Percentiles rank a stretch among this genome's conserved stretches.
phyloP scores from a whole-genome alignment of 2,113 vertebrate species.

The human region DNA sequence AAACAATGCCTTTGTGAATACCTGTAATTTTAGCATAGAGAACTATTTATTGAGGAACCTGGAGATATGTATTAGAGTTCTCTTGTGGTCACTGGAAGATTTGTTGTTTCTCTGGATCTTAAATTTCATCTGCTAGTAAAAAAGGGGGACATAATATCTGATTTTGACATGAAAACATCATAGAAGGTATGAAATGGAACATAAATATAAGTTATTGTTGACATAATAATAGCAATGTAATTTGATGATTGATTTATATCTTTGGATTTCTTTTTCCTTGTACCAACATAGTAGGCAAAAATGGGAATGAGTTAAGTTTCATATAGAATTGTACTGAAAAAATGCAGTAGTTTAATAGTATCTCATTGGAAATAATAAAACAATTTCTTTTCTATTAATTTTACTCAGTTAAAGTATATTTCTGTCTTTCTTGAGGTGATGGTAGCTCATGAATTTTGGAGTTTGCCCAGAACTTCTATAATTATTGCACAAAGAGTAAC shows the following conservation, averaged over 20 bases:
- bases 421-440: constrained; percentile 35
- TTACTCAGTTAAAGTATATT: constrained; percentile 11
- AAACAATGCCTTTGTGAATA: neutral
- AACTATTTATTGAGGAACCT: neutral
- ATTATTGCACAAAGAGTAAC: constrained; percentile 16
- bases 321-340: neutral
- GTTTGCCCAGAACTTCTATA: constrained; percentile 48
- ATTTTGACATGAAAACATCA: neutral
- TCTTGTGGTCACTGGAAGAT: neutral
- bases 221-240: neutral
- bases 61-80: neutral
- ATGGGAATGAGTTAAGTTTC: neutral
- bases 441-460: constrained; percentile 61
- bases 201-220: neutral
- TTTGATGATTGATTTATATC: neutral
- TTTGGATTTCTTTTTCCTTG: constrained; percentile 26
- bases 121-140: neutral
- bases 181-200: neutral
- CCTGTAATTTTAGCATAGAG: too few species aligned
- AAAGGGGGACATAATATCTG: neutral
- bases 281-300: neutral
- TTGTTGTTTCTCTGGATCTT: neutral
- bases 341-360: neutral
- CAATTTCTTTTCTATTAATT: neutral
- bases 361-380: constrained; percentile 46